These are phyloP conservation scores for Diglossa cyanea DNA, from an alignment of 2,797 vertebrate species.

Conservation along the genomic window DNA sequence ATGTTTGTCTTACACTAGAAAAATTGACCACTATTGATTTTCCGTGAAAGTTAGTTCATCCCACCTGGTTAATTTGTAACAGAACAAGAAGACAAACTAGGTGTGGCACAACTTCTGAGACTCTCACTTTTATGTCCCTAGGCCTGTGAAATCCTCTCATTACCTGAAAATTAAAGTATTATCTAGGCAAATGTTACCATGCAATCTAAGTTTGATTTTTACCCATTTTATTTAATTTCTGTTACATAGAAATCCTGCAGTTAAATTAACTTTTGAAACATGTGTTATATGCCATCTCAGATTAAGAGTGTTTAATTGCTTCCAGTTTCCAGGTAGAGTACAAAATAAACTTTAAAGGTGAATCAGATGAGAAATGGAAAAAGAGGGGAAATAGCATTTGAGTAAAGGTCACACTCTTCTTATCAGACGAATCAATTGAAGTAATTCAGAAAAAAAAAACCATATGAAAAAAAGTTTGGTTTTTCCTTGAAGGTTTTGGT, in stretches of 20 bases:
- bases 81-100: not conserved
- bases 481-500: not conserved
- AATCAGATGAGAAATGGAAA: conserved; percentile 8
- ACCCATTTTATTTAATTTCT: not conserved
- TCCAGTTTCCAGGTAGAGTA: not conserved
- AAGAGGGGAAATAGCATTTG: not conserved
- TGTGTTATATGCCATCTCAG: not conserved
- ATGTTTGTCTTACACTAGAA: not conserved
- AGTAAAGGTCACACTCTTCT: not conserved
- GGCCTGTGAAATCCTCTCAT: not conserved
- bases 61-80: not conserved
- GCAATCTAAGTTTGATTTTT: not conserved
- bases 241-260: not conserved
- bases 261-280: not conserved
- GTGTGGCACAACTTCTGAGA: not conserved
- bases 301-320: not conserved
- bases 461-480: not conserved
- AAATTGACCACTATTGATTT: not conserved
- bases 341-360: conserved; percentile 9
- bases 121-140: not conserved
- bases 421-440: not conserved
- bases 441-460: not conserved
- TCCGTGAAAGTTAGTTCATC: not conserved
- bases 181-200: not conserved
- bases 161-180: not conserved